A percentile compares a stretch with the other conserved stretches of the same genome.
Evolutionary conservation across 1,140 invertebrate genomes (phyloP).

Genomic region (Stegodyphus mimosarum): DNA sequence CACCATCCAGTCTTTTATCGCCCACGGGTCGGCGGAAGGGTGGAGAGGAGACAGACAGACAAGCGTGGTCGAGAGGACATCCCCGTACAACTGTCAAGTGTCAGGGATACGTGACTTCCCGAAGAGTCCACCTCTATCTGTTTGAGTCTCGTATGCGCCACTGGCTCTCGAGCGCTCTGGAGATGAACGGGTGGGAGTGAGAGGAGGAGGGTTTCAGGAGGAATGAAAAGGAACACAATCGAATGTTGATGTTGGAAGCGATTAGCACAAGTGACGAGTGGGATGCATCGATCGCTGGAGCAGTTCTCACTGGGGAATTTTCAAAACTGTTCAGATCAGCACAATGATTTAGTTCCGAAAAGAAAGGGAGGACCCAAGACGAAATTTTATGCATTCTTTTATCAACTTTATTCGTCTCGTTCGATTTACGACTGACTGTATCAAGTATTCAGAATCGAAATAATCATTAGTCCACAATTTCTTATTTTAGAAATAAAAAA

Average conservation of each 20-base stretch:
- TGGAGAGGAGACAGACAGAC: background rate
- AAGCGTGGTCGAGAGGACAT: conserved; percentile 4
- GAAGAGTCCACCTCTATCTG: background rate
- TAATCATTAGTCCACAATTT: too few relatives aligned
- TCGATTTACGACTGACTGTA: too few relatives aligned
- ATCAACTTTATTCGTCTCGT: too few relatives aligned
- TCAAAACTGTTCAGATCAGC: too few relatives aligned
- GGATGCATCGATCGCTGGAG: too few relatives aligned
- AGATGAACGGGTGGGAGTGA: background rate
- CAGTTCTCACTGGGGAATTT: background rate
- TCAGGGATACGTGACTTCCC: conserved; percentile 25
- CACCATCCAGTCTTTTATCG: conserved; percentile 42
- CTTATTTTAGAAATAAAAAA: too few relatives aligned
- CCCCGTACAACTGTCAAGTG: conserved; percentile 7
- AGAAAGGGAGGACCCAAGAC: too few relatives aligned
- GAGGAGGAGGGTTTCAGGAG: background rate
- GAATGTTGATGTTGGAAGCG: background rate
- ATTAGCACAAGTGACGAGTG: background rate
- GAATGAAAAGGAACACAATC: background rate
- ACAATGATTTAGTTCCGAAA: too few relatives aligned
- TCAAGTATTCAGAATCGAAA: too few relatives aligned
- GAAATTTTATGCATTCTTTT: too few relatives aligned
- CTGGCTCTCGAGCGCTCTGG: too few relatives aligned
- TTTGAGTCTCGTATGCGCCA: background rate
- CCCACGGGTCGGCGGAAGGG: background rate